A percentile compares a stretch with the other conserved stretches of the same genome.
These are phyloP conservation scores for Lordiphosa andalusiaca DNA, from an alignment of 2,888 invertebrate genomes.

Conservation along the genomic window DNA sequence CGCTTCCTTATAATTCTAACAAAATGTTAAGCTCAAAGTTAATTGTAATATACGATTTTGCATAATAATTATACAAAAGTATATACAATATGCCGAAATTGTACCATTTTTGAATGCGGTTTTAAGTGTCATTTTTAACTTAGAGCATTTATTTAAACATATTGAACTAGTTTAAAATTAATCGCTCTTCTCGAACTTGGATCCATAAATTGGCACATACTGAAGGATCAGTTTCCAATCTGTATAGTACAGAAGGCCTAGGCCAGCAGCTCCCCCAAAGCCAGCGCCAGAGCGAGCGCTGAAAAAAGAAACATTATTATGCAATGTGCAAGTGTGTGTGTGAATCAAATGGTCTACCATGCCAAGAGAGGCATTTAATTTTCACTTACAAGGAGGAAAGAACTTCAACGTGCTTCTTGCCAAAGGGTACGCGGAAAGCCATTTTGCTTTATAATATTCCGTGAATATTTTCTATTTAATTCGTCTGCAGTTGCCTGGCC, in stretches of 20 bases:
- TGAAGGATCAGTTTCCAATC: conserved; percentile 89
- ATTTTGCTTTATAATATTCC: conserved; percentile 45
- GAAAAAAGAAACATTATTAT: conserved; percentile 40
- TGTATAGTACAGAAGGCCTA: conserved; percentile 85
- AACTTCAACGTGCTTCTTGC: conserved; percentile 84
- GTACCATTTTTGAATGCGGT: too few species aligned
- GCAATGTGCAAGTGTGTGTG: conserved; percentile 50
- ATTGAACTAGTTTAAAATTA: conserved; percentile 34
- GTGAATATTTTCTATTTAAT: conserved; percentile 20
- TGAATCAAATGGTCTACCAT: neutral
- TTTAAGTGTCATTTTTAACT: too few species aligned
- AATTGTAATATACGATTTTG: conserved; percentile 35
- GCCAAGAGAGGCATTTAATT: neutral
- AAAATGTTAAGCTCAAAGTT: conserved; percentile 21
- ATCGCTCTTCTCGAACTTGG: conserved; percentile 84
- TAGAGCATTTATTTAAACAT: conserved; percentile 5
- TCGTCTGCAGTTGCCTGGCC: neutral
- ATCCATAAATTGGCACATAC: conserved; percentile 88
- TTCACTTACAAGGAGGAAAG: conserved; percentile 80
- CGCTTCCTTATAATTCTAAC: conserved; percentile 17
- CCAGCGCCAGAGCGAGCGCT: conserved; percentile 83
- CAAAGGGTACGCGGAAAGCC: conserved; percentile 80
- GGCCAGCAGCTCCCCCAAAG: conserved; percentile 85
- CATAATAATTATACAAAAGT: conserved; percentile 18
- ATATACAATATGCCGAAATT: neutral